Percentiles rank a stretch among this genome's conserved stretches.
These are phyloP conservation scores for Teleogryllus oceanicus DNA, from an alignment of 2,888 invertebrate genomes.

Conservation along the genomic window DNA sequence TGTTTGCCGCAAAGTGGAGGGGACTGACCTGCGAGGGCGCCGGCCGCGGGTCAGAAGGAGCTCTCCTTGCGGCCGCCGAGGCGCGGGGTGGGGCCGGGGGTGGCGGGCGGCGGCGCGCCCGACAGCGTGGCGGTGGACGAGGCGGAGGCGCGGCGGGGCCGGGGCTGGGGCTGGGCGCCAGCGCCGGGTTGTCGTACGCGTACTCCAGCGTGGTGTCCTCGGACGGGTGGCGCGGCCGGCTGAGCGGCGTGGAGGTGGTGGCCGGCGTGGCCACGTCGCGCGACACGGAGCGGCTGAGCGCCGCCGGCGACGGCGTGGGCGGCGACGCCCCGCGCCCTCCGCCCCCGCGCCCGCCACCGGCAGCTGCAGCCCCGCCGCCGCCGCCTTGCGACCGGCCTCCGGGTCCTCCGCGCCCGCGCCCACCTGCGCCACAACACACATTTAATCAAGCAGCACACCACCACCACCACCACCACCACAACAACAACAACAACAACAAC, in stretches of 20 bases:
- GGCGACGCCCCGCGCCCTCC: background rate
- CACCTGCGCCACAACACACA: background rate
- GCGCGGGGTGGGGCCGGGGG: background rate
- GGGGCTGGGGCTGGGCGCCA: conserved; percentile 60
- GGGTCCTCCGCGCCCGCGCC: background rate
- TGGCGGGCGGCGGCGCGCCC: background rate
- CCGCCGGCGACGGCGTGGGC: background rate
- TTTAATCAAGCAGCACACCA: background rate
- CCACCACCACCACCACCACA: no score
- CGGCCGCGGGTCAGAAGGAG: conserved; percentile 26
- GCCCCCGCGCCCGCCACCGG: background rate
- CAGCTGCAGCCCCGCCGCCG: background rate
- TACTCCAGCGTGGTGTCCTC: conserved; percentile 74
- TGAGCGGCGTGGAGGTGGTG: conserved; percentile 68
- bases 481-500: no score
- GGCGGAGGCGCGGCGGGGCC: conserved; percentile 19
- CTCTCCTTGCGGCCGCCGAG: conserved; percentile 21
- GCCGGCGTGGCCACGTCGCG: conserved; percentile 52
- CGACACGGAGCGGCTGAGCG: conserved; percentile 22
- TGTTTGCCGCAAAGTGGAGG: no score
- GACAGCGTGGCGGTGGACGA: background rate
- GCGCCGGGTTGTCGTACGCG: conserved; percentile 74
- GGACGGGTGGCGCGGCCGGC: conserved; percentile 64
- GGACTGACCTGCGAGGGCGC: background rate
- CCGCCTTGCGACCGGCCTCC: background rate